Evolutionary conservation across 2,797 vertebrate genomes (phyloP).

Genomic region (Paramormyrops hopkinsi): DNA sequence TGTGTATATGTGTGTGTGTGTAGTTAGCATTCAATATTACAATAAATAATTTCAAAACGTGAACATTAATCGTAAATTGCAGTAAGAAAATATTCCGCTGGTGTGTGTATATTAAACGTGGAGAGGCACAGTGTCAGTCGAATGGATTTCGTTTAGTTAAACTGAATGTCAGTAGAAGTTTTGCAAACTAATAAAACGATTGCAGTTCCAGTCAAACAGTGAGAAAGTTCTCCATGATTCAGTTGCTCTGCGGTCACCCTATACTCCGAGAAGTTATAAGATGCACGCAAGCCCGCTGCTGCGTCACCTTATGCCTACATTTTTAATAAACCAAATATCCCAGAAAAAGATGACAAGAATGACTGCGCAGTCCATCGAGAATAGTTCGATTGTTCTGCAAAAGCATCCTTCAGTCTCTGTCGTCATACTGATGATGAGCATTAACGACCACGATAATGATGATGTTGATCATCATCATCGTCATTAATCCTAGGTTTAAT

Average conservation of each 20-base stretch:
- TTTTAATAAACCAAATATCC: slow-evolving; percentile 6
- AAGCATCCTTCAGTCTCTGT: neutral
- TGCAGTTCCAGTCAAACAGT: neutral
- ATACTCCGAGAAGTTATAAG: neutral
- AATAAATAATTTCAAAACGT: neutral
- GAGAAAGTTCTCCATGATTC: neutral
- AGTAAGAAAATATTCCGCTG: neutral
- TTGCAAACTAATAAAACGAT: neutral
- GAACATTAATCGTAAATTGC: neutral
- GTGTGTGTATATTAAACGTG: neutral
- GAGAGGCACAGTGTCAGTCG: neutral
- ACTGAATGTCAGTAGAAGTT: neutral
- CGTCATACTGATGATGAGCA: neutral
- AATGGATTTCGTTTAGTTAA: neutral
- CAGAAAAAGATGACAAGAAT: neutral
- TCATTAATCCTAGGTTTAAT: neutral
- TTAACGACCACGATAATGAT: neutral
- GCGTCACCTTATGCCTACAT: neutral
- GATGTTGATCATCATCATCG: neutral
- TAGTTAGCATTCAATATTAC: neutral
- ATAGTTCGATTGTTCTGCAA: neutral
- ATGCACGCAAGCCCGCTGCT: neutral
- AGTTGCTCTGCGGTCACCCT: neutral
- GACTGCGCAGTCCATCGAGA: neutral
- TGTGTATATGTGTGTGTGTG: neutral